Conservation (phyloP, 2,888 invertebrate species). For the Cecidostiba fungosa region DNA sequence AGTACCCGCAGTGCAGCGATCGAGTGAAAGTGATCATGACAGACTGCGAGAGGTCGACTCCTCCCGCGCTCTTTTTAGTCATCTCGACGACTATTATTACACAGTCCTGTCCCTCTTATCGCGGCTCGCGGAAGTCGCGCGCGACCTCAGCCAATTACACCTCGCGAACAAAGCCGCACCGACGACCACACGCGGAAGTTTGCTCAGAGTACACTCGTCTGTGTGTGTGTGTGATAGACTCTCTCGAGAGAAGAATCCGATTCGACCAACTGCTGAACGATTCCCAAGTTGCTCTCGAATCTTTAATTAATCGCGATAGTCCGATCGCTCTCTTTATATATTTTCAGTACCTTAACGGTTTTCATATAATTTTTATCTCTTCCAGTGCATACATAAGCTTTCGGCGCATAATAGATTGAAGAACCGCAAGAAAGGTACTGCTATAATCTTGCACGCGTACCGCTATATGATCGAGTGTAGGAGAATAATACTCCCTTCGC, state of each 20-base stretch:
- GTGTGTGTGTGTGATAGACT: too few species aligned
- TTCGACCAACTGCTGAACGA: neutral
- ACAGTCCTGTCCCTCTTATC: neutral
- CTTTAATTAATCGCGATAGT: neutral
- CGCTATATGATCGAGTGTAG: too few species aligned
- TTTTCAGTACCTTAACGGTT: neutral
- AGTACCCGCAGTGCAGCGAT: neutral
- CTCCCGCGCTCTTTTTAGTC: slow-evolving; percentile 3
- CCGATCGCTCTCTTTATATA: neutral
- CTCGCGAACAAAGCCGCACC: slow-evolving; percentile 10
- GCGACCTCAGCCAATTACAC: slow-evolving; percentile 28
- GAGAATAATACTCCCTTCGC: neutral
- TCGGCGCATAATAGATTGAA: too few species aligned
- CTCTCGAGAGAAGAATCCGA: neutral
- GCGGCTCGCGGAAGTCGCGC: neutral
- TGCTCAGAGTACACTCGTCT: neutral
- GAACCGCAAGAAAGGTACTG: neutral
- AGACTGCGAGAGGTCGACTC: slow-evolving; percentile 2
- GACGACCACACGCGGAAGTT: slow-evolving; percentile 29
- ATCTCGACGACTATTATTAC: neutral
- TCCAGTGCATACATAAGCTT: too few species aligned
- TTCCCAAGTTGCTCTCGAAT: neutral
- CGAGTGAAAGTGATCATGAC: slow-evolving; percentile 17
- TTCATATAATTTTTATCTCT: neutral
- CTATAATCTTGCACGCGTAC: too few species aligned